Base-by-base conservation (phyloP, 37 sponge, comb jelly and placozoan species). In the Trichoplax adhaerens region DNA sequence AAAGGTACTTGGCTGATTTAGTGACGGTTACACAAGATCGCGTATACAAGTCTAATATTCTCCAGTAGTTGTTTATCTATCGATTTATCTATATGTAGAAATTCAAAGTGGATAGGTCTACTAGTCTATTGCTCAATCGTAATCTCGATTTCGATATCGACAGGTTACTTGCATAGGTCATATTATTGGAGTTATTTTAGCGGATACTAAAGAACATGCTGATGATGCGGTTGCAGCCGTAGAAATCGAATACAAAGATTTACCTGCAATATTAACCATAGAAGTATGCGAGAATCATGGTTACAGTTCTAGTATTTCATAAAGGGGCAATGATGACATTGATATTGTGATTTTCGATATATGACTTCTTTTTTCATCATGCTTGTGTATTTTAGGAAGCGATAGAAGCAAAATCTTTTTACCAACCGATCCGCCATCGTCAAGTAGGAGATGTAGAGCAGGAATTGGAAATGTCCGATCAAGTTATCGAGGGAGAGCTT, bases 121-220 rank as follows among this genome's bases (percentile, higher is more conserved):
- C 29, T 29, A 29, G 29, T 29, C 29, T 29, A 29, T 29, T 29
- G 29, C 29, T 29, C 29, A 29, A 29, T 29, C 29, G 29, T 29
- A 29, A 29, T 29, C 29, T 29, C 29, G 29, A 29, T 29, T 29
- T 29, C 29, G 29, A 29, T 29, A 29, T 29, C 29, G 29, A 29
- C 29, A 76, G 76, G 84, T 91, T 52, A 76, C 65, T 4, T 71
- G 63, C 57, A n/a, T 81, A 59, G 92, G 92, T 46, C 92, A 91
- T 56, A n/a, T 91, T 48, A 83, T 91, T 59, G 92, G 85, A 7
- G 54, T 91, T 47, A 76, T 91, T 1, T 57, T 91, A 48, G 92
- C 92, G 6, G 66, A 73, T 5, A 66, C 71, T 51, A 74, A 81
- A 53, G 56, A 69, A 48, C 65, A 77, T 12, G 92, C 92, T 1